Evolutionary conservation across 2,797 vertebrate genomes (phyloP), one percentile per base, ranked within the genome.

Genomic region (Parauchenoglanis ngamensis): DNA sequence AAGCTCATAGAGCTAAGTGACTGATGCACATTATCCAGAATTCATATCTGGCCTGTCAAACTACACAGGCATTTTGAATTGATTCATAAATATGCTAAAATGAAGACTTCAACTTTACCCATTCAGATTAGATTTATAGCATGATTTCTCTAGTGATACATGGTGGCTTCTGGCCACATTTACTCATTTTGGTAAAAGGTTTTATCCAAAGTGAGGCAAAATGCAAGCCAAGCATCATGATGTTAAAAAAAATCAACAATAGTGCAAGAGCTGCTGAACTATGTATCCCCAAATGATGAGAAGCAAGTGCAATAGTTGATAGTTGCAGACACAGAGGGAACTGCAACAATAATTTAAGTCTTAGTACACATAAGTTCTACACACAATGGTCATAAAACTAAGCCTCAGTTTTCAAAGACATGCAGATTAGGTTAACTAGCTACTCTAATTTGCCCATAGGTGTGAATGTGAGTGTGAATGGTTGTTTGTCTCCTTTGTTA

Each of bases 31-130:
- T 82, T 31, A 56, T 57, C 35, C n/a, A 54, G 77, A 49, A 54
- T 73, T 86, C 68, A 82, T 63, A 61, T 70, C 67, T 59, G 77
- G 31, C 77, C 77, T 81, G 78, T 86, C 54, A 86, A 72, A 59
- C 56, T 28, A 56, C n/a, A 86, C 49, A 40, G 31, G 44, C 76
- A 73, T 73, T 52, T 31, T 31, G 46, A 82, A 75, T 46, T 23
- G 44, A 75, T 82, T 82, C n/a, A 87, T 82, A 63, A 82, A 86
- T 82, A 61, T 44, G 56, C 21, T 23, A 15, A 86, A 86, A 82
- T 63, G 54, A 46, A 31, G 40, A 11, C 67, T 72, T 79, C 61
- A 28, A 17, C 54, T 57, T 81, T 73, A 82, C 10, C 23, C 35
- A n/a, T 75, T 57, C 52, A 52, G 17, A 61, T 61, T 54, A 28